Evolutionary conservation across 2,888 invertebrate species (phyloP).

Genomic region (Elegia similella): DNA sequence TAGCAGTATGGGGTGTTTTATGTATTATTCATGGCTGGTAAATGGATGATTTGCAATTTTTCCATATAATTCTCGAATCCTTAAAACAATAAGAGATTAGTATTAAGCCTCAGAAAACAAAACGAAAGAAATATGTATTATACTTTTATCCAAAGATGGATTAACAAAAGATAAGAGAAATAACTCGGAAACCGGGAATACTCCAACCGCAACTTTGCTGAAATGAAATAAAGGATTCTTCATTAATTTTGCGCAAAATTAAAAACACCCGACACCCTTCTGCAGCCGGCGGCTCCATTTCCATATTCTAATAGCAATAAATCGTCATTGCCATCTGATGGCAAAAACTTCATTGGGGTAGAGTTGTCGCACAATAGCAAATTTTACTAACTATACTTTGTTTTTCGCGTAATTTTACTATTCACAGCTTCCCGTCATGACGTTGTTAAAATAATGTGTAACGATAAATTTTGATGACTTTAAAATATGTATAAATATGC

Average conservation of each 20-base stretch:
- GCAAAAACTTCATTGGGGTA: constrained; percentile 32
- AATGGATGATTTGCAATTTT: not conserved
- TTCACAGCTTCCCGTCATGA: not conserved
- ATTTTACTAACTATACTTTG: not conserved
- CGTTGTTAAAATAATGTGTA: too few species aligned
- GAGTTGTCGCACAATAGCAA: constrained; percentile 24
- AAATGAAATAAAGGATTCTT: constrained; percentile 58
- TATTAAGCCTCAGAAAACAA: not conserved
- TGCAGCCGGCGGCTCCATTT: constrained; percentile 52
- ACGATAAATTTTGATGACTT: too few species aligned
- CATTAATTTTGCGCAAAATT: constrained; percentile 66
- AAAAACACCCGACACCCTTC: constrained; percentile 61
- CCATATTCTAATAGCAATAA: constrained; percentile 66
- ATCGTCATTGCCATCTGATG: constrained; percentile 54
- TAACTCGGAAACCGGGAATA: constrained; percentile 31
- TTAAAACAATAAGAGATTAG: not conserved
- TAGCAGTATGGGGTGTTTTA: constrained; percentile 50
- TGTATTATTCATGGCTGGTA: constrained; percentile 45
- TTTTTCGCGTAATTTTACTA: not conserved
- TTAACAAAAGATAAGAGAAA: constrained; percentile 27
- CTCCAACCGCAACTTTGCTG: constrained; percentile 34
- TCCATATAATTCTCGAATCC: not conserved
- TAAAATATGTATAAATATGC: too few species aligned
- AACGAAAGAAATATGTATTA: not conserved
- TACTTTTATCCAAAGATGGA: not conserved